phyloP scores from a whole-genome alignment of 2,113 vertebrate species.

The Otolemur garnettii region DNA sequence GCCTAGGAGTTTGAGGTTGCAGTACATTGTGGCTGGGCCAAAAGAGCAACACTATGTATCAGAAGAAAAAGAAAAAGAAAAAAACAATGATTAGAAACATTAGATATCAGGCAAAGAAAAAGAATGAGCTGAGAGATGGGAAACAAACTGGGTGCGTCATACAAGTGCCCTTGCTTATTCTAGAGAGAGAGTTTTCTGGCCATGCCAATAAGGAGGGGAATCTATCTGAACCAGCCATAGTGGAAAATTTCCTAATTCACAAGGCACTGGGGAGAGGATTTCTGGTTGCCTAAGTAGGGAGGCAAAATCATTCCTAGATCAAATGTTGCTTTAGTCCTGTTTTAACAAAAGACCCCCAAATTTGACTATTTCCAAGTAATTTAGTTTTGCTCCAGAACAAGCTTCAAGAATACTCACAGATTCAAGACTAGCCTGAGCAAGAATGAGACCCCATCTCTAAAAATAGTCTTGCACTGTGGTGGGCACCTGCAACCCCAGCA shows the following conservation, averaged over 20 bases:
- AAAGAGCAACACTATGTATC: too few species aligned
- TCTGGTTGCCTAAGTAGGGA: not conserved
- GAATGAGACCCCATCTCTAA: too few species aligned
- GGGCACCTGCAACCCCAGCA: too few species aligned
- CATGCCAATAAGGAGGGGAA: not conserved
- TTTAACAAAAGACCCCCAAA: not conserved
- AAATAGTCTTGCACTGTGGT: too few species aligned
- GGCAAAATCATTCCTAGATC: not conserved
- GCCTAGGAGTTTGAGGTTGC: too few species aligned
- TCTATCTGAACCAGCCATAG: not conserved
- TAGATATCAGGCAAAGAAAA: not conserved
- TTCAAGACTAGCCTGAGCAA: not conserved
- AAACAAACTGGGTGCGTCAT: not conserved
- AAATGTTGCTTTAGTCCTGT: not conserved
- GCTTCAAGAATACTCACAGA: slow-evolving; percentile 32
- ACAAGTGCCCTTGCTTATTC: not conserved
- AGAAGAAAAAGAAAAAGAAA: too few species aligned
- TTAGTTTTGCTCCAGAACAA: not conserved
- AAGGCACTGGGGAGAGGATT: not conserved
- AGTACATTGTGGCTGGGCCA: too few species aligned
- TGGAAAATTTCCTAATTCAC: not conserved
- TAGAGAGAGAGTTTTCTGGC: not conserved
- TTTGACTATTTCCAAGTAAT: not conserved
- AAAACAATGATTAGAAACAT: not conserved
- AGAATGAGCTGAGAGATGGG: not conserved